Evolutionary conservation across 1,140 invertebrate species (phyloP), one percentile per base, ranked within the genome.

Genomic region (Lanistes nyassanus): DNA sequence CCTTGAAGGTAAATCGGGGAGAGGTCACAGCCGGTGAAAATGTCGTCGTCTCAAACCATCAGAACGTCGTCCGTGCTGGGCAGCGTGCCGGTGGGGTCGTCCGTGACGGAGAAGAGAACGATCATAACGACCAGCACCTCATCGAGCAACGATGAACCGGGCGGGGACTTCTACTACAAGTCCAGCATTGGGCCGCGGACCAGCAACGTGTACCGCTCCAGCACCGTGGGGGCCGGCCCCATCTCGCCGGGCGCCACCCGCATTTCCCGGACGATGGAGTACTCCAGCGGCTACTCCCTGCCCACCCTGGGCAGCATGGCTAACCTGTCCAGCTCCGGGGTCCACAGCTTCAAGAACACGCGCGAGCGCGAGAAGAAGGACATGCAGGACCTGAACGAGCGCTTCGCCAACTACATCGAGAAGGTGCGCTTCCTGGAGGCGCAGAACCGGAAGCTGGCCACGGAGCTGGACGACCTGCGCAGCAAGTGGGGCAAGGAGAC

Each of bases 341-440:
- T 89, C 16, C 77, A 78, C 16, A 83, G 80, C 60, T 89, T 91
- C 65, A 82, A 88, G 64, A 82, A 82, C 68, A 81, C 81, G 37
- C 83, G 90, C 5, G 89, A 90, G 73, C 85, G 84, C 62, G 90
- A 91, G 77, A 90, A 90, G 84, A 88, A 89, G 79, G 89, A 90
- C 72, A 86, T 91, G 85, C 85, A 85, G 65, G 90, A 90, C 73
- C 79, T 91, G 70, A 91, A 91, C 78, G 88, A 90, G 78, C 84
- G 89, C 47, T 88, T 91, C 76, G 90, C 90, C 66, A 84, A 82
- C 74, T 91, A 91, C 83, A 91, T 91, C 76, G 90, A 91, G 88
- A 91, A 88, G 80, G 88, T 89, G 26, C 84, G 90, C 60, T 91
- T 90, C 76, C 80, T 91, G 39, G 90, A 91, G 72, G 90, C 90